Conservation (phyloP, 2,888 invertebrate genomes). For the Aspidapion aeneum region DNA sequence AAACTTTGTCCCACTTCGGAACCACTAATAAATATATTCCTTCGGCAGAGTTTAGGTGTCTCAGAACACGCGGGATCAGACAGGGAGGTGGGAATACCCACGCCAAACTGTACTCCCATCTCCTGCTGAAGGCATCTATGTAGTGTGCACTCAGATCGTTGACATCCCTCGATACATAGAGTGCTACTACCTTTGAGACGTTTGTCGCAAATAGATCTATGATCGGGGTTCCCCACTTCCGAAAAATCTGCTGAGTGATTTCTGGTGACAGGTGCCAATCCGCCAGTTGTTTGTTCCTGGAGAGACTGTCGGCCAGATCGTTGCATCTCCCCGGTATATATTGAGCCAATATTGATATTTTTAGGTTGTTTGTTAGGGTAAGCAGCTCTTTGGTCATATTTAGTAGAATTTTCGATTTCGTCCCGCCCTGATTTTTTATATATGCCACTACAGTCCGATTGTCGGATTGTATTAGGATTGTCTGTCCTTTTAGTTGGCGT, state of each 20-base stretch:
- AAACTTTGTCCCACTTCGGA: conserved; percentile 28
- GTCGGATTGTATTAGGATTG: conserved; percentile 18
- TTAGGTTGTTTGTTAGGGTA: too few species aligned
- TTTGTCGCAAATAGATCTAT: conserved; percentile 25
- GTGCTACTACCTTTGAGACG: conserved; percentile 21
- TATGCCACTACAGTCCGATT: conserved; percentile 18
- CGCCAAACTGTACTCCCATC: conserved; percentile 18
- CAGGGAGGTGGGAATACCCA: conserved; percentile 30
- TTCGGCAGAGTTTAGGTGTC: conserved; percentile 26
- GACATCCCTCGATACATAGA: conserved; percentile 19
- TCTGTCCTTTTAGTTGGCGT: conserved; percentile 2
- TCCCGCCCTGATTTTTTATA: conserved; percentile 18
- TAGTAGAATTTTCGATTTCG: conserved; percentile 7
- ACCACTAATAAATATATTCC: conserved; percentile 31
- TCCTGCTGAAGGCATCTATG: conserved; percentile 24
- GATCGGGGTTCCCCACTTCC: conserved; percentile 22
- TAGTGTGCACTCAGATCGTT: conserved; percentile 21
- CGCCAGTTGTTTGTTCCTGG: conserved; percentile 14
- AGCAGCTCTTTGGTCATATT: neutral
- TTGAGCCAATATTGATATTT: too few species aligned
- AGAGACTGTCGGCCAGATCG: conserved; percentile 26
- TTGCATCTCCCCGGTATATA: conserved; percentile 22
- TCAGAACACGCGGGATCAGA: conserved; percentile 25
- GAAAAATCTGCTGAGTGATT: conserved; percentile 20
- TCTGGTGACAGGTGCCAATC: conserved; percentile 24